These are phyloP conservation scores for Teleogryllus oceanicus DNA, from an alignment of 2,888 invertebrate genomes.

Conservation along the genomic window DNA sequence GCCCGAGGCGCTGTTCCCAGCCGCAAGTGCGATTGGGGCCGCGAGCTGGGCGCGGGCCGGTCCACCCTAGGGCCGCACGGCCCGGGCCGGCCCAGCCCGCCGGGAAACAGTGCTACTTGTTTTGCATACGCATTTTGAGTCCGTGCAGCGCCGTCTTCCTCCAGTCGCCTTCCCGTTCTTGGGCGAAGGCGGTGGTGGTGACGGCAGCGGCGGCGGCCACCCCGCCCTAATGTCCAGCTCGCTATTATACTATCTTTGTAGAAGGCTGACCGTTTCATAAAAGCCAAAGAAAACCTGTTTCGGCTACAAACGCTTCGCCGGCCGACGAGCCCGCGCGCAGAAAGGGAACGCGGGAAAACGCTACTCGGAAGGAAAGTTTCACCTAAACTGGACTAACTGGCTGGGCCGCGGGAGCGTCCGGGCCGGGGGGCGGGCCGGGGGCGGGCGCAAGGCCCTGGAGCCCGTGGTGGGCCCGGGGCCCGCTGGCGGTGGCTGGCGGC, in stretches of 20 bases:
- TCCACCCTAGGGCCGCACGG: background rate
- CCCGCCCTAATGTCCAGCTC: background rate
- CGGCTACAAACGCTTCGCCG: background rate
- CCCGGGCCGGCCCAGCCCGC: background rate
- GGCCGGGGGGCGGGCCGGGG: background rate
- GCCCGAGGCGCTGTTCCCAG: background rate
- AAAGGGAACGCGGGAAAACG: background rate
- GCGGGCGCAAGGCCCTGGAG: background rate
- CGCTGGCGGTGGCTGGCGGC: background rate
- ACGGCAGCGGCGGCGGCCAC: background rate
- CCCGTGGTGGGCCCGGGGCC: background rate
- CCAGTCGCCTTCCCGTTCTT: background rate
- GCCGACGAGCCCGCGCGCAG: too few relatives aligned
- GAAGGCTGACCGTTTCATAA: slow-evolving; percentile 18
- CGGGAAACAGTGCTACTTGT: background rate
- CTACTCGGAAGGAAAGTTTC: slow-evolving; percentile 4
- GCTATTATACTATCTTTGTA: slow-evolving; percentile 18
- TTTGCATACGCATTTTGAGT: background rate
- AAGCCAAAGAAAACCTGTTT: slow-evolving; percentile 7
- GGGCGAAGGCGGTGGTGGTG: too few relatives aligned
- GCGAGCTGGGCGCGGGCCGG: background rate
- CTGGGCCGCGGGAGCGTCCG: background rate
- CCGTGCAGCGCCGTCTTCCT: background rate
- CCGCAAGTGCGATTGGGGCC: background rate
- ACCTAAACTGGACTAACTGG: slow-evolving; percentile 12